Evolutionary conservation across 2,888 invertebrate genomes (phyloP), one percentile per base, ranked within the genome.

Genomic region (Deilephila porcellus): DNA sequence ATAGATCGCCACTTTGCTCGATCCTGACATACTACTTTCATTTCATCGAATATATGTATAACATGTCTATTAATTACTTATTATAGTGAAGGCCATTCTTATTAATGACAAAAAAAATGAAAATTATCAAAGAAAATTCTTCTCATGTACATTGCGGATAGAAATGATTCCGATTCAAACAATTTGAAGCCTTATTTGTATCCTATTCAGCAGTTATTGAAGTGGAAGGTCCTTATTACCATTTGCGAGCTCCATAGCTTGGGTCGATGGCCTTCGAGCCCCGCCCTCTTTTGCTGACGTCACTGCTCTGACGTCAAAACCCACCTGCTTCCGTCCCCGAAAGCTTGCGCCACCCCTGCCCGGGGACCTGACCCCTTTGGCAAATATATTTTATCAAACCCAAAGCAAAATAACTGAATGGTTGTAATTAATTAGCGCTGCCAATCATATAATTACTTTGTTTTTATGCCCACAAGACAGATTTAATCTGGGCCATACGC

Each of bases 291-390:
- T 73, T 73, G 73, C 88, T 90, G 93, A 93, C 94, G 93, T 93
- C 93, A 93, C 86, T 76, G 78, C 77, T 72, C 88, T 93, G 93
- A 93, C 94, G 94, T 93, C 93, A 92, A 85, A 77, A 80, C 82
- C 83, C 80, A 86, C 88, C 88, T 87, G 85, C 88, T 86, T 85
- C 85, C 81, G 78, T 83, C 86, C 85, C 82, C 77, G 79, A 75
- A 76, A 73, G 73, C 79, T 77, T 81, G 78, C 78, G 73, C 76
- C 80, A 80, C 82, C 78, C 79, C 76, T 82, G 80, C 81, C 85
- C 86, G 80, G 85, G 85, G 85, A 86, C 83, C 82, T 79, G 78
- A 81, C 81, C 82, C 81, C 83, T 81, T 81, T 75, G 78, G 81
- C 78, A 83, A 86, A 85, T 83, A 83, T 83, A 87, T 86, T 86